Base-by-base conservation (phyloP, 1,140 invertebrate genomes). In the Tetragonula clypearis region DNA sequence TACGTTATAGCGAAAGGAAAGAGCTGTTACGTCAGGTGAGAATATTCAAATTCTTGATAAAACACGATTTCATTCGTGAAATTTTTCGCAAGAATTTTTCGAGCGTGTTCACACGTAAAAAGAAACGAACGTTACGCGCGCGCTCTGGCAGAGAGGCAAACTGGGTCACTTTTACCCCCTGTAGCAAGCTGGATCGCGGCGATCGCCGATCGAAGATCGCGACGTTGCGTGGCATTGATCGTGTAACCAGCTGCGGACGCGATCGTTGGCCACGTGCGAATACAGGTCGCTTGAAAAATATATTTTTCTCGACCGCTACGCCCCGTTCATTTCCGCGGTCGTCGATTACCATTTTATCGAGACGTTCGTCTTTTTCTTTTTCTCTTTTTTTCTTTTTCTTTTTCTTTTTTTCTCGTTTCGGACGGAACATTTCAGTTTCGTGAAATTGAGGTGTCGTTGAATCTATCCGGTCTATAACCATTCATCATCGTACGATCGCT, bases 101-200 rank as follows among this genome's bases (percentile, higher is more conserved):
- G 53, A 71, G 9, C 53, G 19, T 30, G 69, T 65, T 11, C 56
- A 2, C 1, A 35, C 15, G 79, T 79, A 72, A 76, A 84, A 84
- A 79, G 26, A 53, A 55, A 79, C 56, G 75, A 65, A 26, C 53
- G 68, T 35, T 62, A 62, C 60, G 21, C 58, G 58, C 23, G 69
- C 41, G 55, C n/a, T 56, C 69, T 35, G 56, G 75, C 41, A 73
- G 66, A 49, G 30, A 17, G 19, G 19, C 71, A 30, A 90, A 90
- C 76, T 90, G 82, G 89, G 89, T 89, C 89, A 87, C 89, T 89
- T 90, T 90, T 90, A 90, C 88, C 86, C 89, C 89, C 89, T 71
- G 88, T 90, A 90, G 89, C 89, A 84, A 89, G 71, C 86, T 30
- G 71, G 56, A 87, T 80, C 71, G 69, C 62, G 69, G 6, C 71